Base-by-base conservation (phyloP, 2,797 vertebrate species). In the Phataginus tetradactyla region DNA sequence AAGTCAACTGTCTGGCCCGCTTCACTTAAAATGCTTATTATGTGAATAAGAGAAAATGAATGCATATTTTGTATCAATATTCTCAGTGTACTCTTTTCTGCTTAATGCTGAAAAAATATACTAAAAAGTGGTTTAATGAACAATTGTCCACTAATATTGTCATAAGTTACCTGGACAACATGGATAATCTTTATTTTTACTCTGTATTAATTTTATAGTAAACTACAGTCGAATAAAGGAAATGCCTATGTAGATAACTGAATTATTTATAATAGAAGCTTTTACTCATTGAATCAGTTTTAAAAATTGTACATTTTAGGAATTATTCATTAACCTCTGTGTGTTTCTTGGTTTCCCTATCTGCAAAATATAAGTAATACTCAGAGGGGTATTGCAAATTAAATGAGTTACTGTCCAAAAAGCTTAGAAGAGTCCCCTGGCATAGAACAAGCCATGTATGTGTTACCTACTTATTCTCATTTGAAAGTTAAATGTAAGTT, bases 191-290 rank as follows among this genome's bases (percentile, higher is more conserved):
- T 23, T 72, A 59, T 80, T 86, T 93, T 91, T 61, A 72, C 14
- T 93, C 29, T 59, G 13, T 86, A 77, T 87, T 77, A 86, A 95
- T 91, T 87, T 86, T 78, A 39, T 51, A 86, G 69, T 90, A 83
- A 75, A 86, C 71, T 42, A 39, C 25, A 78, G 29, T 20, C 34
- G 23, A 72, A 61, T 18, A 9, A 78, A 39, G 55, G 23, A 92
- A 80, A 49, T 13, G 21, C 29, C 42, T 57, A 17, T 14, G 20
- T 14, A 63, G 53, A 81, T 51, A 72, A 45, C 63, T 86, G 63
- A 68, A 91, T 88, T 88, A 77, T 92, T 94, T 34, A 75, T 87
- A 61, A 55, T 77, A 90, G 77, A 91, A 63, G 42, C 42, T 80
- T 72, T 71, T 86, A 75, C 15, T 49, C 49, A 77, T 3, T 88